phyloP scores from a whole-genome alignment of 2,888 invertebrate genomes.

The Drosophila limbata region DNA sequence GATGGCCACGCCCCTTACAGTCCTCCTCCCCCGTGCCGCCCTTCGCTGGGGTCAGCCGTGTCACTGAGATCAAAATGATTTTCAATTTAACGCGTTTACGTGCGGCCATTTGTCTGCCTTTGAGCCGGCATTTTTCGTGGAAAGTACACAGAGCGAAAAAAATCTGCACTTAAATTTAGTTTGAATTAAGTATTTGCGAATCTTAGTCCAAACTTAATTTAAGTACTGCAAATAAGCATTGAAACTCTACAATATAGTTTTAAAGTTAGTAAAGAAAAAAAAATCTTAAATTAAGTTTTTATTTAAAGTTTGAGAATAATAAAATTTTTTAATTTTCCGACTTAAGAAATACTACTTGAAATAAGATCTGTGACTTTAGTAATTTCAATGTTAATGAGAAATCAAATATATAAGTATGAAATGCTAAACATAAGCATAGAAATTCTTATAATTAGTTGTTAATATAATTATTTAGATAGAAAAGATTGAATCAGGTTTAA shows the following conservation, averaged over 20 bases:
- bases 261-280: too few species aligned
- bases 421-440: too few species aligned
- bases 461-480: too few species aligned
- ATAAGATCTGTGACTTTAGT: not conserved
- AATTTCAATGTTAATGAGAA: too few species aligned
- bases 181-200: not conserved
- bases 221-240: not conserved
- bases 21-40: slow-evolving; percentile 1
- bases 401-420: too few species aligned
- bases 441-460: too few species aligned
- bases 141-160: slow-evolving; percentile 15
- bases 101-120: slow-evolving; percentile 76
- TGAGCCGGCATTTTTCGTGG: slow-evolving; percentile 48
- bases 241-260: not conserved
- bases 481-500: too few species aligned
- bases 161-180: not conserved
- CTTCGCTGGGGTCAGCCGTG: slow-evolving; percentile 33
- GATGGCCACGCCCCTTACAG: slow-evolving; percentile 12
- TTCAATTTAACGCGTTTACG: slow-evolving; percentile 82
- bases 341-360: not conserved
- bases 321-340: not conserved
- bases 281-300: not conserved
- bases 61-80: slow-evolving; percentile 79
- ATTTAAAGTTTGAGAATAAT: not conserved
- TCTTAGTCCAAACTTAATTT: not conserved